Base-by-base conservation (phyloP, 2,797 vertebrate genomes). In the Brachyrhaphis roseni region DNA sequence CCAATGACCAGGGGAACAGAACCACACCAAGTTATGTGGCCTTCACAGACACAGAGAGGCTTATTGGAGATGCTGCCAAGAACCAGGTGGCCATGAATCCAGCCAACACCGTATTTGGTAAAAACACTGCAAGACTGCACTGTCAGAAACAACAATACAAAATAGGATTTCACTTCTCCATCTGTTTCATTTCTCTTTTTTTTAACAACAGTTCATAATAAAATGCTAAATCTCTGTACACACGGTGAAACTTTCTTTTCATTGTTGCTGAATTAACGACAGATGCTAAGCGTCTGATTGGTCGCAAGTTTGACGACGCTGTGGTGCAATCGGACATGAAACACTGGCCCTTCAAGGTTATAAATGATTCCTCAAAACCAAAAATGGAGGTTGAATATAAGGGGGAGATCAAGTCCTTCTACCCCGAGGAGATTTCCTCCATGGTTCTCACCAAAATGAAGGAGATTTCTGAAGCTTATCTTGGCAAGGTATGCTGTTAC, bases 391-490 rank as follows among this genome's bases (percentile, higher is more conserved):
- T 98, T 72, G 97, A 97, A 78, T 98, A 98, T 88, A 98, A 98
- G 90, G 97, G 97, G 2, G 97, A 98, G 78, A 88, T 92, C 0
- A 98, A 97, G 87, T 90, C 94, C 26, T 98, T 98, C 92, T 97
- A 92, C 57, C 90, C 97, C 0, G 97, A 98, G 88, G 97, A 98
- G 86, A 94, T 98, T 88, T 98, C 97, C 8, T 98, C 97, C 0
- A 98, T 98, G 97, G 97, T 98, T 2, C 96, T 98, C 72, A 97
- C 93, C 43, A 98, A 98, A 94, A 98, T 98, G 97, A 98, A 98
- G 88, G 97, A 98, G 91, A 97, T 97, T 55, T 96, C 97, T 3
- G 97, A 98, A 84, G 97, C 97, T 34, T 98, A 97, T 84, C 90
- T 98, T 64, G 97, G 97, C 88, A 97, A 97, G 96, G 97, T 97